Evolutionary conservation across 2,797 vertebrate species (phyloP).

Genomic region (Myotis vivesi): DNA sequence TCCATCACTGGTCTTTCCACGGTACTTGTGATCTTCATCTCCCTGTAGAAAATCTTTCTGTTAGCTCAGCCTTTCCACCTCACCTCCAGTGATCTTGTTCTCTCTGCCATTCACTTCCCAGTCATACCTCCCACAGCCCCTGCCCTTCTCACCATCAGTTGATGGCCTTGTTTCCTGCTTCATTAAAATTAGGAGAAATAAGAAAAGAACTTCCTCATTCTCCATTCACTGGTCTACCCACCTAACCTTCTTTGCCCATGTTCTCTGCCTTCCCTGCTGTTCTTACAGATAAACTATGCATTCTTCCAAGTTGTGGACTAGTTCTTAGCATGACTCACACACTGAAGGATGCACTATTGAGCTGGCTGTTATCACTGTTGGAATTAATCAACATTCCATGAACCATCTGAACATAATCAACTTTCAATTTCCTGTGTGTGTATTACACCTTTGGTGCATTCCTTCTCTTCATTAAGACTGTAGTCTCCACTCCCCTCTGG

Average conservation of each 20-base stretch:
- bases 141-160: neutral
- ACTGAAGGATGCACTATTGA: neutral
- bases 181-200: neutral
- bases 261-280: neutral
- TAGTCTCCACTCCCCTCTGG: neutral
- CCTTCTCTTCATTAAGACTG: neutral
- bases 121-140: neutral
- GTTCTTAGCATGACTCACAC: neutral
- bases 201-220: neutral
- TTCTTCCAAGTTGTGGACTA: neutral
- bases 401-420: constrained; percentile 48
- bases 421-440: constrained; percentile 48
- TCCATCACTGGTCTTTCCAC: neutral
- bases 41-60: neutral
- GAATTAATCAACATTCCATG: constrained; percentile 16
- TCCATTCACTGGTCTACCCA: neutral
- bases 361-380: neutral
- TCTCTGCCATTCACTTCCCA: neutral
- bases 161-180: neutral
- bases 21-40: neutral
- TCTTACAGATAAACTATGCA: neutral
- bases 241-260: neutral
- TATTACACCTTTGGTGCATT: neutral
- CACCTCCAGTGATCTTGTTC: neutral
- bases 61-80: neutral